Conservation (phyloP, 2,113 vertebrate species). For the Zosterops japonicus region DNA sequence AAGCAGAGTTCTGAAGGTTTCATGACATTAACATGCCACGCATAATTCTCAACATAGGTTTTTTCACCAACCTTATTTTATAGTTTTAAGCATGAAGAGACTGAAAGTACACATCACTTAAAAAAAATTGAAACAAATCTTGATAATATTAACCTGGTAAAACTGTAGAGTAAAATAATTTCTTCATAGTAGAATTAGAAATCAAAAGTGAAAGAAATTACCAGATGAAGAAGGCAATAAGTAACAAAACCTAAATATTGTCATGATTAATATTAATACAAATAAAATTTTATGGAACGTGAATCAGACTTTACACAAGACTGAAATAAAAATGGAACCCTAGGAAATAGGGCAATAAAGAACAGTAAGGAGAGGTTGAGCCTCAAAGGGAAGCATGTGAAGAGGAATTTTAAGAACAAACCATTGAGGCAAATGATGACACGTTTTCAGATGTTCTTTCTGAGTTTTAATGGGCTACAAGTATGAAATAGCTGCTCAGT, state of each 20-base stretch:
- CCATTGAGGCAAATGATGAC: not conserved
- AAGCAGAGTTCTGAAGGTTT: not conserved
- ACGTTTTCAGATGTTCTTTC: not conserved
- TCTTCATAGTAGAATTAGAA: not conserved
- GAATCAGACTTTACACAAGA: not conserved
- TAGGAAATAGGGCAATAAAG: not conserved
- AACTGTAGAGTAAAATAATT: not conserved
- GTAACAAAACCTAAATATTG: not conserved
- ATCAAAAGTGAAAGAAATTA: not conserved
- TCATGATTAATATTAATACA: not conserved
- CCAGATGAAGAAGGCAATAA: not conserved
- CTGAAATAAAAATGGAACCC: not conserved
- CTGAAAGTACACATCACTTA: not conserved
- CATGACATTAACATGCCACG: not conserved
- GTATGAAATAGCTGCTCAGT: not conserved
- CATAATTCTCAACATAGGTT: not conserved
- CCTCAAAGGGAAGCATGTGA: not conserved
- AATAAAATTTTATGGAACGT: not conserved
- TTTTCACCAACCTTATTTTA: not conserved
- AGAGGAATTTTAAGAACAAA: not conserved
- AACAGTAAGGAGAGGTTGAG: not conserved
- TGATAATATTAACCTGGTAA: not conserved
- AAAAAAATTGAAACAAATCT: not conserved
- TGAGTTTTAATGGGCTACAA: not conserved
- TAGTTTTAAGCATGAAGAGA: not conserved